Evolutionary conservation across 2,888 invertebrate species (phyloP).

Genomic region (Ferrisia virgata): DNA sequence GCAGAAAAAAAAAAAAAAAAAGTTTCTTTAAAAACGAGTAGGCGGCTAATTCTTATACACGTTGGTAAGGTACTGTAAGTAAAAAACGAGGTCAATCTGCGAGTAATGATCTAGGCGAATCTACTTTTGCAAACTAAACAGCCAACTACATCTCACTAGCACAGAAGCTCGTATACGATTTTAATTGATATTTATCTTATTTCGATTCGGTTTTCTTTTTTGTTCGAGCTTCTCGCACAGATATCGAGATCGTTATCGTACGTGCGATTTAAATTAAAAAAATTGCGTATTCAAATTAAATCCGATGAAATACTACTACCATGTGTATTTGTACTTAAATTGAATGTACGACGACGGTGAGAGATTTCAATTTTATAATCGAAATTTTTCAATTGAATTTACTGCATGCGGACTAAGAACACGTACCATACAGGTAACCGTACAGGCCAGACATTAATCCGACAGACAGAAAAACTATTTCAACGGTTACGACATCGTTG

Average conservation of each 20-base stretch:
- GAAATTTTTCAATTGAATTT: neutral
- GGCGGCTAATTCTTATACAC: neutral
- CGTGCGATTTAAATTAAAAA: neutral
- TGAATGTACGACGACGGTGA: no score
- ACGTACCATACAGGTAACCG: no score
- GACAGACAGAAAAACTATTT: no score
- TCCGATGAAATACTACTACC: neutral
- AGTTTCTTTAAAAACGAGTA: constrained; percentile 16
- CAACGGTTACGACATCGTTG: no score
- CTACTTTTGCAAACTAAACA: neutral
- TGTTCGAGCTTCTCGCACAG: neutral
- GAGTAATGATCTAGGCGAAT: neutral
- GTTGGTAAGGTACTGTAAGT: no score
- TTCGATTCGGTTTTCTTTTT: neutral
- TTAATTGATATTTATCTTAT: neutral
- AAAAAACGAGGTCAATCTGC: constrained; percentile 19
- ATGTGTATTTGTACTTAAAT: neutral
- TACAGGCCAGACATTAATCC: no score
- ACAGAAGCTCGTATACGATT: neutral
- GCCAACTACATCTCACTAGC: neutral
- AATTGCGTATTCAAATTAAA: neutral
- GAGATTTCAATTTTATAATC: neutral
- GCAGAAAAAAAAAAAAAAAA: neutral
- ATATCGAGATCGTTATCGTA: neutral
- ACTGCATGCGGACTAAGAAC: neutral